These are phyloP conservation scores for Diorhabda carinulata DNA, from an alignment of 1,140 invertebrate species.

Conservation along the genomic window DNA sequence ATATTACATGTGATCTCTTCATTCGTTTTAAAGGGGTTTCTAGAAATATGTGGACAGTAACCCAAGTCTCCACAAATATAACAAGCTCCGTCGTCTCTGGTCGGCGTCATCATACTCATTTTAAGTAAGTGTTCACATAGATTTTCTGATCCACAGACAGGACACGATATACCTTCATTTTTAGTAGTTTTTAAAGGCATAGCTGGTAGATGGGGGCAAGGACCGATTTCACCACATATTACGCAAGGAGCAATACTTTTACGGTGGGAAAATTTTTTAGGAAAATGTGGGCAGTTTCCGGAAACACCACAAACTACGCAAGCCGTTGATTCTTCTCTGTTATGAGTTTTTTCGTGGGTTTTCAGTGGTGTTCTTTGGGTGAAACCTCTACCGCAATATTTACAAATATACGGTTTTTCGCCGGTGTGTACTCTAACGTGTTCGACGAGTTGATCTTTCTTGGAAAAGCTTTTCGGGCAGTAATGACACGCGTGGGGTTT, in stretches of 20 bases:
- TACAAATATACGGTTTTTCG: slow-evolving; percentile 63
- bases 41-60: slow-evolving; percentile 1
- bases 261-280: slow-evolving; percentile 54
- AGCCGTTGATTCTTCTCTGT: slow-evolving; percentile 69
- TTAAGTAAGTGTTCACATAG: slow-evolving; percentile 10
- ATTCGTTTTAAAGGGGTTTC: slow-evolving; percentile 9
- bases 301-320: slow-evolving; percentile 54
- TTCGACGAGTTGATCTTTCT: slow-evolving; percentile 58
- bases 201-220: slow-evolving; percentile 5
- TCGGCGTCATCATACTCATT: slow-evolving; percentile 13
- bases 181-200: neutral
- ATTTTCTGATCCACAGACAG: slow-evolving; percentile 8
- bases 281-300: slow-evolving; percentile 40
- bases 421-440: slow-evolving; percentile 63
- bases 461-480: slow-evolving; percentile 62
- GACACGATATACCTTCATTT: slow-evolving; percentile 1
- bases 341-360: slow-evolving; percentile 58
- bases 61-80: slow-evolving; percentile 7
- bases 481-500: slow-evolving; percentile 68
- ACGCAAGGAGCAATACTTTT: slow-evolving; percentile 59
- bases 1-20: slow-evolving; percentile 5
- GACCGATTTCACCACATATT: slow-evolving; percentile 48
- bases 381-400: slow-evolving; percentile 71
- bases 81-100: slow-evolving; percentile 6
- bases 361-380: slow-evolving; percentile 69